Base-by-base conservation (phyloP, 2,797 vertebrate species). In the Poliocrania exsul region DNA sequence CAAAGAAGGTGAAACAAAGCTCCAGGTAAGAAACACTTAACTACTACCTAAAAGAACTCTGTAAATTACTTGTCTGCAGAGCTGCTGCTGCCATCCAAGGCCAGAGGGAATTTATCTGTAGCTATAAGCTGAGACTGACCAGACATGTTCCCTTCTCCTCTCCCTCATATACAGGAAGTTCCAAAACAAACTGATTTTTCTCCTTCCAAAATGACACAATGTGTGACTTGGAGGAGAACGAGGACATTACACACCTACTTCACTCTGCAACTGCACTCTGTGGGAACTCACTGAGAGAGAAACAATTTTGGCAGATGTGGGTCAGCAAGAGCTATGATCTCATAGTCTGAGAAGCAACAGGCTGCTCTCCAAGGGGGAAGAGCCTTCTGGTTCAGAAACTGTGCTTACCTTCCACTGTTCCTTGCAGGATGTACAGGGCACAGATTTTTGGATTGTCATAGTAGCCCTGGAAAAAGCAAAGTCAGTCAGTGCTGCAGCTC, bases 401-500 rank as follows among this genome's bases (percentile, higher is more conserved):
- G 40, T 85, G 93, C 98, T 98, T 97, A 99, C 99, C 99, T 79
- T 99, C 99, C 96, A 98, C 97, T 75, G 99, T 99, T 94, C 99
- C 99, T 94, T 99, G 99, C 98, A 99, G 99, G 81, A 99, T 99
- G 60, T 99, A 99, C 23, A 99, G 98, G 25, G 99, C 99, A 92
- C 99, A 99, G 92, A 99, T 97, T 97, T 99, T 99, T 2, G 99
- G 99, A 98, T 99, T 99, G 98, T 99, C 99, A 95, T 99, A 99
- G 97, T 99, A 99, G 97, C 99, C 99, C 99, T 99, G 97, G 54
- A 97, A 97, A 97, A 92, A 86, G 42, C 23, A 97, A 96, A 92
- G 81, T 92, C 53, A 35, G 73, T 92, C 21, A 60, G 88, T 85
- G 31, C 72, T 70, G 60, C 25, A 53, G 13, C 21, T 81, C 7